A percentile compares a stretch with the other conserved stretches of the same genome.
phyloP scores from a whole-genome alignment of 2,113 vertebrate species.

The Tragelaphus scriptus region DNA sequence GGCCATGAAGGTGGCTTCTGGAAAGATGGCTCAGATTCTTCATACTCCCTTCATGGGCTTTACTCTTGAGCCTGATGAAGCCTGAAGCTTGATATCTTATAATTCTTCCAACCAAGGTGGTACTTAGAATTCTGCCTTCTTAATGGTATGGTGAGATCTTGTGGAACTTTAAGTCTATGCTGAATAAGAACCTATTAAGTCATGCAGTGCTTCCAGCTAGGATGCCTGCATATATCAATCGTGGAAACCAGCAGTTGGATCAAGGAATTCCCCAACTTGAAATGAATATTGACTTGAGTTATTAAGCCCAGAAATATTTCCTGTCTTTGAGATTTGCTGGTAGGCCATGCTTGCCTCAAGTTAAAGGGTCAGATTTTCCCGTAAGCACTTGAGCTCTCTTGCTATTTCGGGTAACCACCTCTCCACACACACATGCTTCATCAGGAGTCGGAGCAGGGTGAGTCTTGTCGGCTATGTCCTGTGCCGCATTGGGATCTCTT shows the following conservation, averaged over 20 bases:
- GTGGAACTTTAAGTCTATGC: neutral
- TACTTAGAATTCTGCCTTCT: neutral
- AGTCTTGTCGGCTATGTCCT: neutral
- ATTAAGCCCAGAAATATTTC: constrained; percentile 61
- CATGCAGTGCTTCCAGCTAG: neutral
- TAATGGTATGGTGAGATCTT: neutral
- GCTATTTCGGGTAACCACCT: constrained; percentile 44
- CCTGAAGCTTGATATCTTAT: neutral
- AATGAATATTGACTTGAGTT: constrained; percentile 50
- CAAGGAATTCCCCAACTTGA: constrained; percentile 26
- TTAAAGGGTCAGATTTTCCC: constrained; percentile 46
- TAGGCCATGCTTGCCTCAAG: constrained; percentile 35
- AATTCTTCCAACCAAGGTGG: neutral
- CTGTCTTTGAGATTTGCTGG: constrained; percentile 59
- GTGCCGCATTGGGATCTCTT: neutral
- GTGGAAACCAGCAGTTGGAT: constrained; percentile 1
- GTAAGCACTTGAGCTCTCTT: constrained; percentile 46
- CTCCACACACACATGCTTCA: neutral
- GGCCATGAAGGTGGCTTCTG: neutral
- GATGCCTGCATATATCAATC: neutral
- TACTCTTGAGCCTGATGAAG: neutral
- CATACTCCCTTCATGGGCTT: neutral
- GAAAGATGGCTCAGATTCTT: neutral
- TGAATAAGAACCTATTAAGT: neutral
- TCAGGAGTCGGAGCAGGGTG: neutral